Evolutionary conservation across 2,797 vertebrate species (phyloP).

Genomic region (Hydrophis major): DNA sequence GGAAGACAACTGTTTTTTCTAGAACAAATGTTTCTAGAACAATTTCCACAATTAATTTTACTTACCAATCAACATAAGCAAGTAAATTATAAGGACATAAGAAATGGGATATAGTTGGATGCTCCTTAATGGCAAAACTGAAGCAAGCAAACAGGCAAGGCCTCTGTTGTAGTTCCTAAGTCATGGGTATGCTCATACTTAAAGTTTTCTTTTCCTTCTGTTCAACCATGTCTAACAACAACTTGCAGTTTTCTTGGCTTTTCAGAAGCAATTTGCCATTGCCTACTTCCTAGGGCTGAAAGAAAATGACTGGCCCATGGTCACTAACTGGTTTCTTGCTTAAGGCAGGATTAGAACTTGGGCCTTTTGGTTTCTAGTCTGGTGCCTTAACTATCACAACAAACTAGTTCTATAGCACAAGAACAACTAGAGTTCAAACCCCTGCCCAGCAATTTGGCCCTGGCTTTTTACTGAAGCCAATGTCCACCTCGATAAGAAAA

Average conservation of each 20-base stretch:
- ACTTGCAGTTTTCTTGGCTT: background rate
- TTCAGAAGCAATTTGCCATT: background rate
- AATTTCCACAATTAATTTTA: background rate
- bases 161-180: background rate
- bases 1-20: background rate
- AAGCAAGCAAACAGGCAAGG: background rate
- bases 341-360: background rate
- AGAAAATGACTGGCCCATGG: background rate
- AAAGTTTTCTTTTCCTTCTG: background rate
- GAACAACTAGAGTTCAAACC: background rate
- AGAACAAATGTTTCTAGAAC: background rate
- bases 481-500: constrained; percentile 31
- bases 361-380: background rate
- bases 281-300: background rate
- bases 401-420: background rate
- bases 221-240: background rate
- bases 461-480: background rate
- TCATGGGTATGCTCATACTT: background rate
- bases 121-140: background rate
- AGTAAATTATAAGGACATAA: background rate
- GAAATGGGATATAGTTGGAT: background rate
- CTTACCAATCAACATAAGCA: background rate
- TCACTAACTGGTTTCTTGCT: background rate
- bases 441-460: background rate
- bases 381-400: background rate